Evolutionary conservation across 2,797 vertebrate genomes (phyloP).

Genomic region (Pagetopsis macropterus): DNA sequence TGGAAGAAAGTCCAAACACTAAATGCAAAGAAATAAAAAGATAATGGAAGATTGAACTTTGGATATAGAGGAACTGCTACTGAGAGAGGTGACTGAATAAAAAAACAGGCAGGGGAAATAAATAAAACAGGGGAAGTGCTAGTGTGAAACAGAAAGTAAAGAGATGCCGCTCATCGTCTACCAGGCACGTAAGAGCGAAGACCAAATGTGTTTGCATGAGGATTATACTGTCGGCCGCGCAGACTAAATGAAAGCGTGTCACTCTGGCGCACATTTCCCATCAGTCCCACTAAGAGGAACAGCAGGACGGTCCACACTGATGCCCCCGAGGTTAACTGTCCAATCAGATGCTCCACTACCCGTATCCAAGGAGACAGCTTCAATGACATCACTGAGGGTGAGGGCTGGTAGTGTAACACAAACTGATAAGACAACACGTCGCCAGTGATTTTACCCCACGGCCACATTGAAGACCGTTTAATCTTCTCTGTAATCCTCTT

Average conservation of each 20-base stretch:
- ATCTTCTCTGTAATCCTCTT: conserved; percentile 55
- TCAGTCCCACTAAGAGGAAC: conserved; percentile 65
- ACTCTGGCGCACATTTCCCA: conserved; percentile 58
- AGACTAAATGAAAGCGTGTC: conserved; percentile 56
- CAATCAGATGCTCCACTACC: conserved; percentile 69
- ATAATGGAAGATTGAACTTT: conserved; percentile 26
- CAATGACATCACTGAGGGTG: conserved; percentile 47
- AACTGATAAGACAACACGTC: conserved; percentile 39
- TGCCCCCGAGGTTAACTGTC: conserved; percentile 69
- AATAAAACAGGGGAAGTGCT: not conserved
- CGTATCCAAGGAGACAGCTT: conserved; percentile 61
- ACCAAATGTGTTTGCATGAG: conserved; percentile 59
- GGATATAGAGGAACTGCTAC: not conserved
- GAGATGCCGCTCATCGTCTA: conserved; percentile 42
- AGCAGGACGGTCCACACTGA: conserved; percentile 40
- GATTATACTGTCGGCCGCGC: conserved; percentile 25
- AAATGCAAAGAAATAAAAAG: conserved; percentile 33
- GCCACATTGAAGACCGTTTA: conserved; percentile 31
- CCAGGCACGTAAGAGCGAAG: conserved; percentile 48
- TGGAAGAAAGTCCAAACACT: conserved; percentile 2
- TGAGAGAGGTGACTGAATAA: conserved; percentile 14
- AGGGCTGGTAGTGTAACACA: conserved; percentile 17
- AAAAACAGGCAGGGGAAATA: not conserved
- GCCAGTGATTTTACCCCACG: conserved; percentile 16
- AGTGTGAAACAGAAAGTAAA: conserved; percentile 10